phyloP scores from a whole-genome alignment of 2,113 vertebrate genomes.

The Acanthochromis polyacanthus region DNA sequence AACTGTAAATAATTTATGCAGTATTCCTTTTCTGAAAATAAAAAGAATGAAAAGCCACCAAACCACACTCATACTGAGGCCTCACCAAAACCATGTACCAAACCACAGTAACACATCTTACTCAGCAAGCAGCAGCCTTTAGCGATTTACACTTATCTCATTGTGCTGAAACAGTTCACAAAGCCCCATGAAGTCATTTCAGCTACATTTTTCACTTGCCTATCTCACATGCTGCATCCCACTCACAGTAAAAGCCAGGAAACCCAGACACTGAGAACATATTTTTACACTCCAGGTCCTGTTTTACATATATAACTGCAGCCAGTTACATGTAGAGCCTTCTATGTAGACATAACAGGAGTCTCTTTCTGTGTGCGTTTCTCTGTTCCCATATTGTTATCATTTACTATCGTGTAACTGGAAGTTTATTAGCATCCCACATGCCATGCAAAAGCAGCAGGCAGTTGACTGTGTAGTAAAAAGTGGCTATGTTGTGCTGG shows the following conservation, averaged over 20 bases:
- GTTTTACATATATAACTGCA: background rate
- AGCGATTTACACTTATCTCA: constrained; percentile 19
- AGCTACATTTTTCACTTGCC: background rate
- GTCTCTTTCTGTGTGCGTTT: background rate
- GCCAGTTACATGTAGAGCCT: background rate
- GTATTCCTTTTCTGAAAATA: background rate
- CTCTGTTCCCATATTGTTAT: constrained; percentile 7
- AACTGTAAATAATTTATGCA: background rate
- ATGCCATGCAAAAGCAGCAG: constrained; percentile 8
- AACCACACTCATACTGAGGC: background rate
- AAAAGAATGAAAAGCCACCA: background rate
- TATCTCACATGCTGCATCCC: background rate
- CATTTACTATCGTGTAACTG: constrained; percentile 36
- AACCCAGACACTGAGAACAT: background rate
- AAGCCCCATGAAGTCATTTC: background rate
- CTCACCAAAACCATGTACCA: constrained; percentile 8
- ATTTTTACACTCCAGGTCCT: background rate
- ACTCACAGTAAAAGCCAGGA: background rate
- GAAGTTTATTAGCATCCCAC: constrained; percentile 48
- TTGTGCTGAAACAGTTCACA: constrained; percentile 3
- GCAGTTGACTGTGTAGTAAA: constrained; percentile 18
- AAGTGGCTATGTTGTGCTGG: constrained; percentile 6
- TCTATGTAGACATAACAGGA: background rate
- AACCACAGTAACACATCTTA: constrained; percentile 12
- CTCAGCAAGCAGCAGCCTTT: background rate